These are phyloP conservation scores for Odocoileus virginianus DNA, from an alignment of 2,113 vertebrate genomes.

Conservation along the genomic window DNA sequence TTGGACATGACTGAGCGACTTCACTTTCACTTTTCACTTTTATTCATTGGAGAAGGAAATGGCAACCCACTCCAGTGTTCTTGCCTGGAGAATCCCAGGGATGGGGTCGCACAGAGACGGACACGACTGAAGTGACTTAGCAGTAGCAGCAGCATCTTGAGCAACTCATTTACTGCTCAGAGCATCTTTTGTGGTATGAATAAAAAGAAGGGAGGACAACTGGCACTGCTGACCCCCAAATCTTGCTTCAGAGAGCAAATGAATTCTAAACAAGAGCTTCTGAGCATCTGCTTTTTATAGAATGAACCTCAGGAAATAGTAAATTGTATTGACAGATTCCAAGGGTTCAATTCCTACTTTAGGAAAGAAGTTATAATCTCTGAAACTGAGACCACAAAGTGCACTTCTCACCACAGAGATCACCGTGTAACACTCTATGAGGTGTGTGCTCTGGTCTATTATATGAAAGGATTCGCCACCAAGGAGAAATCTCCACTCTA, in stretches of 20 bases:
- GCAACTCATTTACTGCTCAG: background rate
- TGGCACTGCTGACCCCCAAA: background rate
- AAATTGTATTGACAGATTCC: background rate
- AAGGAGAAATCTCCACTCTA: background rate
- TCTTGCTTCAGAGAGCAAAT: background rate
- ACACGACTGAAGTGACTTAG: no score
- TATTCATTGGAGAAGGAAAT: no score
- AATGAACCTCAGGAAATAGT: background rate
- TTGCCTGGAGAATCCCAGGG: no score
- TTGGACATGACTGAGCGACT: no score
- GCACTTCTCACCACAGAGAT: background rate
- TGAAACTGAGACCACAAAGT: background rate
- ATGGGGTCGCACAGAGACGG: no score
- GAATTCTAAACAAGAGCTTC: background rate
- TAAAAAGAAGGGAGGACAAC: background rate
- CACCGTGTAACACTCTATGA: background rate
- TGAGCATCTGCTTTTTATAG: background rate
- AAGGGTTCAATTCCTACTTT: background rate
- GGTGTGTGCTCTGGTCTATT: background rate
- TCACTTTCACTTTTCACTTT: no score
- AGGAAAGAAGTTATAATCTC: background rate
- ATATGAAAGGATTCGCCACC: background rate
- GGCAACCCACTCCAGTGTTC: no score
- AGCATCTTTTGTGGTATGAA: background rate
- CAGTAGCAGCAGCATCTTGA: background rate